Conservation (phyloP, 1,140 invertebrate genomes). For the Eriosoma lanigerum region DNA sequence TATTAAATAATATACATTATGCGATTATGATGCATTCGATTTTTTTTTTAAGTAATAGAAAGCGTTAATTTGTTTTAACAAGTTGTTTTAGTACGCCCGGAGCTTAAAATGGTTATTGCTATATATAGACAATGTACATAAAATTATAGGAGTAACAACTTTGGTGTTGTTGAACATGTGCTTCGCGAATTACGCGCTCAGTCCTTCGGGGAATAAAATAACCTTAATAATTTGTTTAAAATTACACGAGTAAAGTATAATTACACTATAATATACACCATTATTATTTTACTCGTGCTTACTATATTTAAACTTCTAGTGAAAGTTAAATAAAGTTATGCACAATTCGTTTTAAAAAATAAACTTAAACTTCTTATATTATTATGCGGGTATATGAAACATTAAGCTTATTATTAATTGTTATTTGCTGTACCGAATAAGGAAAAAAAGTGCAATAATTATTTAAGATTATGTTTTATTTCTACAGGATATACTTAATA, state of each 20-base stretch:
- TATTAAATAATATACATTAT: conserved; percentile 8
- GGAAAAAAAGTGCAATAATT: too few species aligned
- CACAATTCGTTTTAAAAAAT: conserved; percentile 3
- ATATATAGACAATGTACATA: background rate
- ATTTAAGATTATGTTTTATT: too few species aligned
- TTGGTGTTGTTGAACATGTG: conserved; percentile 32
- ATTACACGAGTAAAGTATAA: background rate
- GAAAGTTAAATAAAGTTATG: background rate
- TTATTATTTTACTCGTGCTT: too few species aligned
- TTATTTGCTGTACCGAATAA: too few species aligned
- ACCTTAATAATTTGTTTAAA: conserved; percentile 12
- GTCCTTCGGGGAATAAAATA: conserved; percentile 5
- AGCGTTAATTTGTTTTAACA: conserved; percentile 31
- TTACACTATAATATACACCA: too few species aligned
- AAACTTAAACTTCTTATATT: background rate
- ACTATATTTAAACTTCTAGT: background rate
- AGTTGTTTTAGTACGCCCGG: conserved; percentile 8
- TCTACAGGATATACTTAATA: too few species aligned
- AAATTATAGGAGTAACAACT: conserved; percentile 24
- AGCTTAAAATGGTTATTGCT: conserved; percentile 20
- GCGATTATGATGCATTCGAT: background rate
- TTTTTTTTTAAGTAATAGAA: conserved; percentile 5
- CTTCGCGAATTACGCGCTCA: conserved; percentile 16
- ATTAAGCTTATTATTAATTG: too few species aligned
- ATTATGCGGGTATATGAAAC: too few species aligned